Conservation (phyloP, 2,888 invertebrate species). For the Cenopis cana region DNA sequence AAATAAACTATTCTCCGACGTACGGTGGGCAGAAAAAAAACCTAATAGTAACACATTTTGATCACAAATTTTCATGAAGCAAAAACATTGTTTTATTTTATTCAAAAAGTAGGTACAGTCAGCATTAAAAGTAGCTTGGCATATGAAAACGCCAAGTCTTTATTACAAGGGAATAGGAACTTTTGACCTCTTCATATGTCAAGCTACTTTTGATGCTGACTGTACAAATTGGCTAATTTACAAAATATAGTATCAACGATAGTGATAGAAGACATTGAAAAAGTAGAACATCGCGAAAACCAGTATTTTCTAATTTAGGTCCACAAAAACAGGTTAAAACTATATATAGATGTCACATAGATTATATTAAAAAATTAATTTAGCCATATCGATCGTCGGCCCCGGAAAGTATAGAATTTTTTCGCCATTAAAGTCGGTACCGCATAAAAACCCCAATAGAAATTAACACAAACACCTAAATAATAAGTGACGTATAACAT, state of each 20-base stretch:
- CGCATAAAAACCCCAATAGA: background rate
- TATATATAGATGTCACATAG: no score
- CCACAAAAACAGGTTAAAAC: no score
- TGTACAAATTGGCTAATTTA: no score
- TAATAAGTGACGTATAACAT: background rate
- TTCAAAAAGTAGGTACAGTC: no score
- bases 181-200: no score
- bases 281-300: background rate
- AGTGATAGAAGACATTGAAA: background rate
- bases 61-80: background rate
- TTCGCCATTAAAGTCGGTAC: background rate
- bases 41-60: background rate
- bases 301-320: no score
- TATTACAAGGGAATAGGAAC: no score
- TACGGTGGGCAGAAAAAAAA: background rate
- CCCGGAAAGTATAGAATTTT: background rate
- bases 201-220: no score
- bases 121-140: no score
- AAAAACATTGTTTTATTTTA: background rate
- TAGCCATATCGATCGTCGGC: background rate
- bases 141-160: no score
- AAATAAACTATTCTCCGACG: constrained; percentile 6
- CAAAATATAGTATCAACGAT: no score
- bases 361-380: no score
- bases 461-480: background rate